A percentile compares a stretch with the other conserved stretches of the same genome.
Evolutionary conservation across 2,888 invertebrate species (phyloP).

Genomic region (Strigamia maritima): DNA sequence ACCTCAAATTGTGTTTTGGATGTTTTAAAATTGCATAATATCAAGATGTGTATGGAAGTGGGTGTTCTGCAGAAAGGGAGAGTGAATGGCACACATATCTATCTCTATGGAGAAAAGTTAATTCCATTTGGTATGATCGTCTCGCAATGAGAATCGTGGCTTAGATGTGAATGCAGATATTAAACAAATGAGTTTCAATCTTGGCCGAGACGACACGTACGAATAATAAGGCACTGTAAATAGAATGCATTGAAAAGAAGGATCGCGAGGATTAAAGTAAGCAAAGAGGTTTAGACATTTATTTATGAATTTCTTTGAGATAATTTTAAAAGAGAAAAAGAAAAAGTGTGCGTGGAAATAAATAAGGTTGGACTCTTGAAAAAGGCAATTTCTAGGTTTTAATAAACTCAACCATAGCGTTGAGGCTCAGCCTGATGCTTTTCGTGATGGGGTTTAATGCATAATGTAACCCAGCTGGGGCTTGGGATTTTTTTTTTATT

Average conservation of each 20-base stretch:
- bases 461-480: neutral
- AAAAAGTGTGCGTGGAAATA: neutral
- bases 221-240: neutral
- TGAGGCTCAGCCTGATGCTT: slow-evolving; percentile 1
- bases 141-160: slow-evolving; percentile 11
- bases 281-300: neutral
- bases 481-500: neutral
- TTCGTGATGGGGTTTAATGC: neutral
- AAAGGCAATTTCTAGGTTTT: slow-evolving; percentile 2
- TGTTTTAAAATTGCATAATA: slow-evolving; percentile 26
- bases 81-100: neutral
- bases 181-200: slow-evolving; percentile 30
- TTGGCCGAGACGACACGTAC: neutral
- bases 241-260: neutral
- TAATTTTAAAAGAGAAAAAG: no score
- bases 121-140: slow-evolving; percentile 27
- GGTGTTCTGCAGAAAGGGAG: neutral
- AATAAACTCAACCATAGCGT: neutral
- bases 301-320: neutral
- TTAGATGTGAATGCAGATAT: slow-evolving; percentile 20
- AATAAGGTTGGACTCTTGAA: slow-evolving; percentile 1
- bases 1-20: slow-evolving; percentile 28
- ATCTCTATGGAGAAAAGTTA: slow-evolving; percentile 9
- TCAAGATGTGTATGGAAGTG: neutral
- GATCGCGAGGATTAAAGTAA: no score